Percentiles rank a stretch among this genome's conserved stretches.
These are phyloP conservation scores for Laothoe populi DNA, from an alignment of 2,888 invertebrate genomes.

Conservation along the genomic window DNA sequence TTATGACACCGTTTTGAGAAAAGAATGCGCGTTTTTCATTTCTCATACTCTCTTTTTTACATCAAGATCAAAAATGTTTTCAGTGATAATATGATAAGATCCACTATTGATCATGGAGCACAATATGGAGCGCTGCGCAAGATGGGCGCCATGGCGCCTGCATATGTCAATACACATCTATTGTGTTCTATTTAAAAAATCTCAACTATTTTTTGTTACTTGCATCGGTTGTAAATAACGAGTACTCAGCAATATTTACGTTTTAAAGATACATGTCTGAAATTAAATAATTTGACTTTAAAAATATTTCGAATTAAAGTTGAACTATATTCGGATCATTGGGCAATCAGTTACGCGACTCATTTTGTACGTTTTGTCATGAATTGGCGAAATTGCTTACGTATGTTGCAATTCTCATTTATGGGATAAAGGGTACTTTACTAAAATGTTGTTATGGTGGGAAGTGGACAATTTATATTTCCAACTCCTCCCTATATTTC, in stretches of 20 bases:
- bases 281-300: not conserved
- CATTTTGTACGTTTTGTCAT: not conserved
- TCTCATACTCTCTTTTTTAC: not conserved
- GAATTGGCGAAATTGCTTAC: not conserved
- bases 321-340: not conserved
- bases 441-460: no score
- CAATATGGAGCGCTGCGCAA: not conserved
- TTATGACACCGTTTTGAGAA: conserved; percentile 52
- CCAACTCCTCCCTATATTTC: no score
- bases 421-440: not conserved
- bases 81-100: not conserved
- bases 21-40: conserved; percentile 4
- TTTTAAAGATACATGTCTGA: not conserved
- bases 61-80: not conserved
- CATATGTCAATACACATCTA: not conserved
- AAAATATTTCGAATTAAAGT: not conserved
- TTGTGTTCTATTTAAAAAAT: not conserved
- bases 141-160: conserved; percentile 3
- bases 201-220: not conserved
- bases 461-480: no score
- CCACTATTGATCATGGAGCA: not conserved
- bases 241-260: not conserved
- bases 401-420: not conserved
- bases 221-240: not conserved
- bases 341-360: not conserved